phyloP scores from a whole-genome alignment of 2,113 vertebrate genomes.

The Arothron firmamentum region DNA sequence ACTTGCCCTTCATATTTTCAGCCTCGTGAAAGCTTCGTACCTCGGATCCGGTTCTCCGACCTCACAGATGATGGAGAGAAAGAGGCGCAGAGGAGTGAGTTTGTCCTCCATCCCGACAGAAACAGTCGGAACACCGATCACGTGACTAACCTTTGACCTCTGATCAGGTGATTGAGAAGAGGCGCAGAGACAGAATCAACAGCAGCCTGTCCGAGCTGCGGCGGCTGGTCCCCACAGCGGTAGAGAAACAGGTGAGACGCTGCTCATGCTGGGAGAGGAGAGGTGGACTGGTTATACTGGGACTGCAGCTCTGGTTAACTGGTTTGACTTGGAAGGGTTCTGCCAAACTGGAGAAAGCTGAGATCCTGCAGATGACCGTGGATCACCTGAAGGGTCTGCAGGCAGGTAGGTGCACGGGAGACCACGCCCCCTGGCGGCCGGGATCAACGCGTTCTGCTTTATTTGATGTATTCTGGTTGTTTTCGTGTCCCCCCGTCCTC shows the following conservation, averaged over 20 bases:
- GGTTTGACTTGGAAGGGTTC: slow-evolving; percentile 78
- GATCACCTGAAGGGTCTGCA: slow-evolving; percentile 98
- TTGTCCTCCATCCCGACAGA: rapidly evolving
- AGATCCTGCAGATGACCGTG: slow-evolving; percentile 98
- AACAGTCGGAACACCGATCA: not conserved
- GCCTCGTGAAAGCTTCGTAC: slow-evolving; percentile 78
- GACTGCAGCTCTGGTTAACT: not conserved
- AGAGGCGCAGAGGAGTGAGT: slow-evolving; percentile 80
- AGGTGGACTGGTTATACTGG: not conserved
- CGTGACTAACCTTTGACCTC: not conserved
- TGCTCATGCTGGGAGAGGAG: not conserved
- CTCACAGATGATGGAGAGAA: slow-evolving; percentile 91
- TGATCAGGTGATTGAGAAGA: slow-evolving; percentile 90
- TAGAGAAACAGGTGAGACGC: slow-evolving; percentile 91
- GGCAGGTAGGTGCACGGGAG: slow-evolving; percentile 84
- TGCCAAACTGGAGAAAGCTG: slow-evolving; percentile 96
- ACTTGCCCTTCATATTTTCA: too few relatives aligned
- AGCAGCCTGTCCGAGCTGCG: slow-evolving; percentile 91
- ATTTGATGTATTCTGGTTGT: not conserved
- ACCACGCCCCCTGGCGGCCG: too few relatives aligned
- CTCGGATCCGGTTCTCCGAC: slow-evolving; percentile 85
- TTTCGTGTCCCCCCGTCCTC: not conserved
- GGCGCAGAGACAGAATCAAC: slow-evolving; percentile 94
- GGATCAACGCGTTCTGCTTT: not conserved
- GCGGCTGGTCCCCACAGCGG: slow-evolving; percentile 88